These are phyloP conservation scores for Chirona hameri DNA, from an alignment of 2,888 invertebrate genomes.

Conservation along the genomic window DNA sequence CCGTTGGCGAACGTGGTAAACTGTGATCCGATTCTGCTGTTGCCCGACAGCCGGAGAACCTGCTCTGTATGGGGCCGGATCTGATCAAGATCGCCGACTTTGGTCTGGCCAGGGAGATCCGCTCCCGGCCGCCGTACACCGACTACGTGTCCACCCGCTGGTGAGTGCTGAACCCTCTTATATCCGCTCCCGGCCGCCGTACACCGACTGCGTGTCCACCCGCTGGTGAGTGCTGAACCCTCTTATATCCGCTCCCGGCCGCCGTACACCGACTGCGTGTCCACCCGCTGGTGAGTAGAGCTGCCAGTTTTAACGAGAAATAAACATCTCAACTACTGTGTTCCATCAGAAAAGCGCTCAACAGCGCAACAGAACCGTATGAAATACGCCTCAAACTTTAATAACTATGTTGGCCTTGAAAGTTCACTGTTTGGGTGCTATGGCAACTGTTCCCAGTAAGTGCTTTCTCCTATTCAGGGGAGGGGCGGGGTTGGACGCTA, in stretches of 20 bases:
- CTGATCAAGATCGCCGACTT: slow-evolving; percentile 97
- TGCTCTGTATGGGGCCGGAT: slow-evolving; percentile 94
- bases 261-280: too few species aligned
- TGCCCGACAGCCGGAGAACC: slow-evolving; percentile 88
- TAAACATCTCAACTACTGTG: neutral
- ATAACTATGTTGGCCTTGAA: too few species aligned
- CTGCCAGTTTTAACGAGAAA: neutral
- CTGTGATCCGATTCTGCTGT: too few species aligned
- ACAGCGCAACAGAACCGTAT: too few species aligned
- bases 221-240: too few species aligned
- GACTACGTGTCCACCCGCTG: slow-evolving; percentile 98
- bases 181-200: too few species aligned
- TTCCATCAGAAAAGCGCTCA: neutral
- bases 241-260: too few species aligned
- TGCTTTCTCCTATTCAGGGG: too few species aligned
- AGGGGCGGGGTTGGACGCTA: neutral
- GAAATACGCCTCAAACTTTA: too few species aligned
- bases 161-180: too few species aligned
- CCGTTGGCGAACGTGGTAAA: too few species aligned
- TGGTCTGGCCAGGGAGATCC: slow-evolving; percentile 92
- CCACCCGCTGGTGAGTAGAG: slow-evolving; percentile 69
- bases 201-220: too few species aligned
- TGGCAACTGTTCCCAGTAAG: neutral
- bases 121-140: slow-evolving; percentile 96
- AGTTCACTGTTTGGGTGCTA: neutral